These are phyloP conservation scores for Hyles lineata DNA, from an alignment of 2,888 invertebrate genomes.

Conservation along the genomic window DNA sequence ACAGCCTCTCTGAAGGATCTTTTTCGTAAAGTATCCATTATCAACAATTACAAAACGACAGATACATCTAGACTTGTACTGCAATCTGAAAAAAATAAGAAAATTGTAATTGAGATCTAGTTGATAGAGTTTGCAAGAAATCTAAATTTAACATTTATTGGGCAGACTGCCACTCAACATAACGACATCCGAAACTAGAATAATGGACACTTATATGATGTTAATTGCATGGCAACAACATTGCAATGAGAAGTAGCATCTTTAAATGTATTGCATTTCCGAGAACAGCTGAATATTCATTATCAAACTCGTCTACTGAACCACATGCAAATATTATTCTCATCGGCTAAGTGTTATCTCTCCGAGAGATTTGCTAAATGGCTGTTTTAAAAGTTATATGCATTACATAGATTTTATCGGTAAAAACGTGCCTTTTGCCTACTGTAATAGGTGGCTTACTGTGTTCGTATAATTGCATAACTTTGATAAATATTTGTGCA, in stretches of 20 bases:
- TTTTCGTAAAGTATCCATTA: not conserved
- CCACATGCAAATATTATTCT: conserved; percentile 8
- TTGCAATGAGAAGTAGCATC: not conserved
- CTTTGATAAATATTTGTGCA: not conserved
- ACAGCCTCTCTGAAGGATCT: not conserved
- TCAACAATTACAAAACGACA: not conserved
- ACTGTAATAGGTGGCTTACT: not conserved
- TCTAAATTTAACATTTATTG: too few relatives aligned
- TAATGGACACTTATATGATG: not conserved
- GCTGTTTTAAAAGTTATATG: not conserved
- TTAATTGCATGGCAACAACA: not conserved
- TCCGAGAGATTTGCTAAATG: conserved; percentile 16
- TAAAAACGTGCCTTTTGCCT: conserved; percentile 12
- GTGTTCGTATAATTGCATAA: not conserved
- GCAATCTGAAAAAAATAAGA: too few relatives aligned
- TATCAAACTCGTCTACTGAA: conserved; percentile 1
- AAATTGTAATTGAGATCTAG: too few relatives aligned
- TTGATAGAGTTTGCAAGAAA: too few relatives aligned
- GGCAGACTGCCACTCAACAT: not conserved
- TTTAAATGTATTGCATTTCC: not conserved
- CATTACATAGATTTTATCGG: conserved; percentile 9
- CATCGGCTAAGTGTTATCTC: not conserved
- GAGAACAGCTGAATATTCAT: not conserved
- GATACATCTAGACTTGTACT: not conserved
- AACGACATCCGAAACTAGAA: not conserved